Evolutionary conservation across 2,797 vertebrate genomes (phyloP).

Genomic region (Linurgus olivaceus): DNA sequence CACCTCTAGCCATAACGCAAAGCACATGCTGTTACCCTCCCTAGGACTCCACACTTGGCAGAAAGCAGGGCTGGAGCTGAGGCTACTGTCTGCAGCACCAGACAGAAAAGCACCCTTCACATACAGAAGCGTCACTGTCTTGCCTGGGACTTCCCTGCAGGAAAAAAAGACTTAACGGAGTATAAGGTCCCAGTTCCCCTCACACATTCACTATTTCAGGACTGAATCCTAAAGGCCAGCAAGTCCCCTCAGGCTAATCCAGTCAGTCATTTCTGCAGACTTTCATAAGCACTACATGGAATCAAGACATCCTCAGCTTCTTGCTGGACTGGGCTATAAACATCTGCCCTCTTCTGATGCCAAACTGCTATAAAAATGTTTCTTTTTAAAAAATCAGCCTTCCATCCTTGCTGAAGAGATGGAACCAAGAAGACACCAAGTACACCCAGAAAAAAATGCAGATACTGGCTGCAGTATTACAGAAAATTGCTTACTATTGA

Average conservation of each 20-base stretch:
- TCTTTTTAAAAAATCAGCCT: not conserved
- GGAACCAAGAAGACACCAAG: not conserved
- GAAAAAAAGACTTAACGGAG: not conserved
- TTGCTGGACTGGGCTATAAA: not conserved
- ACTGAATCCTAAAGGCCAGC: not conserved
- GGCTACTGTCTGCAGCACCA: slow-evolving; percentile 75
- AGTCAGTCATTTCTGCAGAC: not conserved
- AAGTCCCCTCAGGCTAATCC: not conserved
- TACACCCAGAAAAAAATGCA: not conserved
- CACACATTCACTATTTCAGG: not conserved
- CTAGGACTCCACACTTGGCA: slow-evolving; percentile 80
- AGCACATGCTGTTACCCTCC: slow-evolving; percentile 84
- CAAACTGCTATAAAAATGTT: not conserved
- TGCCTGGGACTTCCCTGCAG: not conserved
- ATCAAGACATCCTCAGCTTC: not conserved
- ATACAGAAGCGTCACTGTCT: not conserved
- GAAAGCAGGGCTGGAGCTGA: slow-evolving; percentile 68
- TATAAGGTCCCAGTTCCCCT: not conserved
- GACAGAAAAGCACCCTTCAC: slow-evolving; percentile 62
- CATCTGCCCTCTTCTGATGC: not conserved
- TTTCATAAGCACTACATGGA: not conserved
- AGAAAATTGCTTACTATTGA: not conserved
- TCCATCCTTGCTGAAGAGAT: not conserved
- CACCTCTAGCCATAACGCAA: slow-evolving; percentile 81
- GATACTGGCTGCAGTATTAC: not conserved